phyloP scores from a whole-genome alignment of 2,797 vertebrate genomes.

The Chelon labrosus region DNA sequence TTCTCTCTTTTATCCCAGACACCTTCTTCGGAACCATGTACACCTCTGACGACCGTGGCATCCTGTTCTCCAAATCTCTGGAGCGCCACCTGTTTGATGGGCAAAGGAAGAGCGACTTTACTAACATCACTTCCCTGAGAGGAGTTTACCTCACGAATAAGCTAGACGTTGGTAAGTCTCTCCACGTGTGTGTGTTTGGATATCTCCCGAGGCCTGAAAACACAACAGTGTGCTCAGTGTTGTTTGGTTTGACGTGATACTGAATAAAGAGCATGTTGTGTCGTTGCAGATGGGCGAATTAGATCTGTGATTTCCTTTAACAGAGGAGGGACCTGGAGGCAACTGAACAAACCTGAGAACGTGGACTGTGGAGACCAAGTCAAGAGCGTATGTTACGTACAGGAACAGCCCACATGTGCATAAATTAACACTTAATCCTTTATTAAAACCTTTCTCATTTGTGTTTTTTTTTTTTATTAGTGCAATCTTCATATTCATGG shows the following conservation, averaged over 20 bases:
- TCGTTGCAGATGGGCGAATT: conserved; percentile 82
- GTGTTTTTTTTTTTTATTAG: conserved; percentile 66
- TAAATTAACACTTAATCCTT: neutral
- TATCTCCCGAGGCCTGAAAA: too few species aligned
- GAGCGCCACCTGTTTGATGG: conserved; percentile 87
- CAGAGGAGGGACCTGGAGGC: conserved; percentile 83
- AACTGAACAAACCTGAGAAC: conserved; percentile 83
- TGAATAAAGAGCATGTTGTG: neutral
- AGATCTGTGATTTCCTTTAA: conserved; percentile 86
- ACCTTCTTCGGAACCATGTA: conserved; percentile 88
- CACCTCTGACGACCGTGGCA: conserved; percentile 87
- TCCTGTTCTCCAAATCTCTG: conserved; percentile 86
- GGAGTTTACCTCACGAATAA: conserved; percentile 88
- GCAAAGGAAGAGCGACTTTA: conserved; percentile 86
- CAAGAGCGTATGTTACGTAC: conserved; percentile 61
- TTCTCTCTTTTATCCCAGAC: conserved; percentile 59
- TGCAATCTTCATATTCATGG: conserved; percentile 88
- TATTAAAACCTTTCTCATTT: neutral
- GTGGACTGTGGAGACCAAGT: conserved; percentile 76
- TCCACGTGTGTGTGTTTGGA: neutral
- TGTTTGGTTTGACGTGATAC: neutral
- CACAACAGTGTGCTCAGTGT: too few species aligned
- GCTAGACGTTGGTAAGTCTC: conserved; percentile 77
- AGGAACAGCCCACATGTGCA: neutral
- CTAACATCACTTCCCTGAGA: conserved; percentile 86